phyloP scores from a whole-genome alignment of 2,113 vertebrate genomes.

The Calidris pugnax region DNA sequence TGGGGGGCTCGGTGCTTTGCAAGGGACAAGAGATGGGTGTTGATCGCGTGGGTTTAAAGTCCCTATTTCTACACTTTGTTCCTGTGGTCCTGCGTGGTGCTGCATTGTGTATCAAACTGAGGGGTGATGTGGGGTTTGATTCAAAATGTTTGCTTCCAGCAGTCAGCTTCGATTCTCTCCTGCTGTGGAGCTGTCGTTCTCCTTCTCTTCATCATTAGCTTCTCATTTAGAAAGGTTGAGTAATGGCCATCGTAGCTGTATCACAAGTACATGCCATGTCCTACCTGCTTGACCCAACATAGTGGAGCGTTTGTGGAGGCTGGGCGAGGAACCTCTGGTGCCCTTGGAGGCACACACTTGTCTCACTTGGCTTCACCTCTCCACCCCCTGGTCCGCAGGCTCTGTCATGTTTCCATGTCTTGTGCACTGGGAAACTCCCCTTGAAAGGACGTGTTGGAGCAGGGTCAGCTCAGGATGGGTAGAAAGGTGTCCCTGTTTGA shows the following conservation, averaged over 20 bases:
- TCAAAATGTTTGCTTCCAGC: not conserved
- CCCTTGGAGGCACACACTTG: no score
- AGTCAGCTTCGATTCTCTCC: not conserved
- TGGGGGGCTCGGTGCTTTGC: rapidly evolving
- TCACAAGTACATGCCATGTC: not conserved
- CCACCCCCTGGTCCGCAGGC: rapidly evolving
- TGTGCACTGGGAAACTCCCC: not conserved
- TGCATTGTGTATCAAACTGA: rapidly evolving
- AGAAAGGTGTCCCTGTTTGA: not conserved
- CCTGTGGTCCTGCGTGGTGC: not conserved
- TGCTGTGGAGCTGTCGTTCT: not conserved
- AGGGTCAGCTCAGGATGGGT: not conserved
- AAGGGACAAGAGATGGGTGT: not conserved
- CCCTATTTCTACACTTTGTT: not conserved
- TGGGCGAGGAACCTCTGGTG: not conserved
- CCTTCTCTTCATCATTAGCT: not conserved
- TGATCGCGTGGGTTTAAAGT: not conserved
- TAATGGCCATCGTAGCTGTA: not conserved
- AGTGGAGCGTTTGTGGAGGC: not conserved
- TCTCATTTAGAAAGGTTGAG: not conserved
- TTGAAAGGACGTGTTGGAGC: not conserved
- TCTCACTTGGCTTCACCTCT: not conserved
- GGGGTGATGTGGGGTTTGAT: not conserved
- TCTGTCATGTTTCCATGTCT: not conserved
- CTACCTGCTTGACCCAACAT: rapidly evolving